phyloP scores from a whole-genome alignment of 1,140 invertebrate genomes.

The Drosophila leontia region DNA sequence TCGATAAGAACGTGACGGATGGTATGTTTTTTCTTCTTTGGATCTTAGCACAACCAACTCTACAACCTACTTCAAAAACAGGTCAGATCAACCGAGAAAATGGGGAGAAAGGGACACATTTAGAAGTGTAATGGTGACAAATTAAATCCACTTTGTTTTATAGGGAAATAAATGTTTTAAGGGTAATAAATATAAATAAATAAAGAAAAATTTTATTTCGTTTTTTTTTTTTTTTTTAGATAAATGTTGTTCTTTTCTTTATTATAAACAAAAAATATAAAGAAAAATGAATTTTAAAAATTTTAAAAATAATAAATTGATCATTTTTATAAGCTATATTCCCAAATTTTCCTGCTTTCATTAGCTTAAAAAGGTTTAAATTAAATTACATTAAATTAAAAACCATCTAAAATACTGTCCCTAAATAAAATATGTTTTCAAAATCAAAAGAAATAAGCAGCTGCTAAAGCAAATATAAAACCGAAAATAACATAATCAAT shows the following conservation, averaged over 20 bases:
- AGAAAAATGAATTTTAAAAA: too few species aligned
- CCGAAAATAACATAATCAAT: slow-evolving; percentile 61
- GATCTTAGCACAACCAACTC: background rate
- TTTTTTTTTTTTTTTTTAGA: too few species aligned
- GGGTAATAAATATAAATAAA: too few species aligned
- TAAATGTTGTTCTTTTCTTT: too few species aligned
- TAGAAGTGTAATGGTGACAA: background rate
- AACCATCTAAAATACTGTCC: background rate
- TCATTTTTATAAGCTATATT: too few species aligned
- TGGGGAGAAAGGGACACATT: background rate
- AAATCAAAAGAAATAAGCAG: slow-evolving; percentile 34
- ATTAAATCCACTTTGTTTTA: background rate
- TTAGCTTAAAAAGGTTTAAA: too few species aligned
- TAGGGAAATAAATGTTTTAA: background rate
- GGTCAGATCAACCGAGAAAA: background rate
- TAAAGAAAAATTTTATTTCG: too few species aligned
- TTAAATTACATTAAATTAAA: too few species aligned
- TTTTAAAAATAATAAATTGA: too few species aligned
- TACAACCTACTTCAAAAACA: background rate
- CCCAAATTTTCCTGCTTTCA: too few species aligned
- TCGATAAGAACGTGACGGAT: slow-evolving; percentile 52
- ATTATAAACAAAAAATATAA: too few species aligned
- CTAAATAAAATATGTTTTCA: background rate
- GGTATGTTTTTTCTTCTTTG: background rate
- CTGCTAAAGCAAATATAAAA: slow-evolving; percentile 40